Evolutionary conservation across 2,888 invertebrate genomes (phyloP).

Genomic region (Coenonympha glycerion): DNA sequence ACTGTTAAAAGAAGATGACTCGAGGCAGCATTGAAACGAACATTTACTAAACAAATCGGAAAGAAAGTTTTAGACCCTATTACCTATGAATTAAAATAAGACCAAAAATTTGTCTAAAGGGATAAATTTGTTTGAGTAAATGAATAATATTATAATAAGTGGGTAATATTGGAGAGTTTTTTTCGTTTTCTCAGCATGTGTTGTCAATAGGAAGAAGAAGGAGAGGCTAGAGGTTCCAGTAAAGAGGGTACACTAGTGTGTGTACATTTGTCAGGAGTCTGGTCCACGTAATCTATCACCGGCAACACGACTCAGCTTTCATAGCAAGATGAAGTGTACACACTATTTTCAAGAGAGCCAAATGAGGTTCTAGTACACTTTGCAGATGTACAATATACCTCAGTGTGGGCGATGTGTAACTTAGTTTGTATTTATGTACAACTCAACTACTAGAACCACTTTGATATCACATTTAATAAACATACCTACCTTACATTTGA

Average conservation of each 20-base stretch:
- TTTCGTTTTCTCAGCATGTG: not conserved
- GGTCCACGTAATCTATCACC: conserved; percentile 34
- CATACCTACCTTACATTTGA: too few relatives aligned
- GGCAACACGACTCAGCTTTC: conserved; percentile 34
- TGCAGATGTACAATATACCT: not conserved
- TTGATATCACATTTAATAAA: too few relatives aligned
- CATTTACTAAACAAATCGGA: too few relatives aligned
- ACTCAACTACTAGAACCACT: too few relatives aligned
- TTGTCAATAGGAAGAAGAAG: not conserved
- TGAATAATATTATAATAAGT: too few relatives aligned
- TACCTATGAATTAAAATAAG: too few relatives aligned
- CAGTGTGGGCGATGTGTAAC: not conserved
- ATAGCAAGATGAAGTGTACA: conserved; percentile 14
- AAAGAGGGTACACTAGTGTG: not conserved
- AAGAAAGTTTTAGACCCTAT: too few relatives aligned
- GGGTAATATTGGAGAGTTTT: not conserved
- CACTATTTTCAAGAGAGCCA: not conserved
- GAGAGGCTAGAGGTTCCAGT: not conserved
- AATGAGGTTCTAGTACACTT: not conserved
- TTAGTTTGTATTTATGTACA: not conserved
- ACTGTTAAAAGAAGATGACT: too few relatives aligned
- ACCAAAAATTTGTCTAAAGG: too few relatives aligned
- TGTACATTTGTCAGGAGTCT: conserved; percentile 9
- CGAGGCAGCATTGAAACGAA: too few relatives aligned
- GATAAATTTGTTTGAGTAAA: too few relatives aligned